Conservation (phyloP, 2,113 vertebrate species). For the Plotosus lineatus region DNA sequence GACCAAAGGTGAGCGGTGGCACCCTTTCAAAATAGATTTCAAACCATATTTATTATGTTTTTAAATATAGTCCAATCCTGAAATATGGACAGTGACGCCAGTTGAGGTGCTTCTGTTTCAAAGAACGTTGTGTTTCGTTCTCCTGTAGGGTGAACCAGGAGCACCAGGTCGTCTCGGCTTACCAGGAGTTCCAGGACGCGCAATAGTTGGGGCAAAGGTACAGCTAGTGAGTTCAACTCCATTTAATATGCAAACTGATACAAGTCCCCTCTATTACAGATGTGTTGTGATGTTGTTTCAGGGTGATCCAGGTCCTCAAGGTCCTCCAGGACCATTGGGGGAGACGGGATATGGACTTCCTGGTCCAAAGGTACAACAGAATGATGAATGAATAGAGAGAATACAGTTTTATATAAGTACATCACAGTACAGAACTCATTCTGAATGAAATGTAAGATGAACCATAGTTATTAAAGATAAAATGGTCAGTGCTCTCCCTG, state of each 20-base stretch:
- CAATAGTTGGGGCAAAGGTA: conserved; percentile 84
- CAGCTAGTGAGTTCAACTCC: background rate
- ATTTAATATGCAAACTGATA: background rate
- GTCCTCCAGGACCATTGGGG: conserved; percentile 79
- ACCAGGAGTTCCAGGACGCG: conserved; percentile 80
- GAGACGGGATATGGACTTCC: conserved; percentile 87
- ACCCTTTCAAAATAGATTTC: too few species aligned
- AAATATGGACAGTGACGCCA: background rate
- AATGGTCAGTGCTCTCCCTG: too few species aligned
- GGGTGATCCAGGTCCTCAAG: conserved; percentile 81
- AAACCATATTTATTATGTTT: too few species aligned
- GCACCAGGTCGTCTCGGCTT: conserved; percentile 74
- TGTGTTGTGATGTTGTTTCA: conserved; percentile 54
- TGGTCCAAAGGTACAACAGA: conserved; percentile 81
- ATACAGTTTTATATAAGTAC: background rate
- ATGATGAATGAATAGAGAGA: background rate
- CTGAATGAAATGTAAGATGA: background rate
- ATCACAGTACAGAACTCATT: background rate
- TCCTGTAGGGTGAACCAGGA: conserved; percentile 82
- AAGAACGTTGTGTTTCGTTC: conserved; percentile 7
- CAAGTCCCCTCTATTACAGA: background rate
- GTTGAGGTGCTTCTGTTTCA: background rate
- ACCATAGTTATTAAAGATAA: background rate
- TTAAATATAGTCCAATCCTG: too few species aligned
- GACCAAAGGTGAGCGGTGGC: conserved; percentile 81